A percentile compares a stretch with the other conserved stretches of the same genome.
These are phyloP conservation scores for Betta splendens DNA, from an alignment of 2,797 vertebrate species.

Conservation along the genomic window DNA sequence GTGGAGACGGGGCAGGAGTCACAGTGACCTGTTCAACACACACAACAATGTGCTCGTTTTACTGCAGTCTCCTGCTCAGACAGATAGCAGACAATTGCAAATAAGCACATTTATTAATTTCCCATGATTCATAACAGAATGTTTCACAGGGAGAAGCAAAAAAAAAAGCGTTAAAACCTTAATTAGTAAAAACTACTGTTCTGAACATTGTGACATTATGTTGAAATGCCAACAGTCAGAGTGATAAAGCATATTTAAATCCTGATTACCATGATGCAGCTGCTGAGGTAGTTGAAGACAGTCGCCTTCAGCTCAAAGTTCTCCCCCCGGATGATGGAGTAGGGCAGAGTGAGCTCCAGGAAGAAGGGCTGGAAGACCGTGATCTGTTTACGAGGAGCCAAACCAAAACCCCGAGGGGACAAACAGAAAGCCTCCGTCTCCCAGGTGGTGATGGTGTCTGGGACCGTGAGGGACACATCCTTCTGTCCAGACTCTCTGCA, in stretches of 20 bases:
- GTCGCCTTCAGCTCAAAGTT: conserved; percentile 80
- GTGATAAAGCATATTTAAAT: neutral
- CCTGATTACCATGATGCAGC: conserved; percentile 79
- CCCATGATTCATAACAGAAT: too few relatives aligned
- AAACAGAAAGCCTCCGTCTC: conserved; percentile 79
- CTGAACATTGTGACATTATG: too few relatives aligned
- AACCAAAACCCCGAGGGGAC: conserved; percentile 75
- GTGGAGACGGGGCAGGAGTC: conserved; percentile 45
- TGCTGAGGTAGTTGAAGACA: conserved; percentile 76
- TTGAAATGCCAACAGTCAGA: too few relatives aligned
- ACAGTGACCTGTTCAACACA: conserved; percentile 77
- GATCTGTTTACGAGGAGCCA: conserved; percentile 72
- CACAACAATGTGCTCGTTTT: neutral
- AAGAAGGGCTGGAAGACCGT: conserved; percentile 85
- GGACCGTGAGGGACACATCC: conserved; percentile 61
- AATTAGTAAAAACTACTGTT: too few relatives aligned
- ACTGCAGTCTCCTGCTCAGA: too few relatives aligned
- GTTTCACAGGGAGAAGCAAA: too few relatives aligned
- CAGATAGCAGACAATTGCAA: too few relatives aligned
- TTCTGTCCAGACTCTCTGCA: conserved; percentile 67
- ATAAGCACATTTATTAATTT: too few relatives aligned
- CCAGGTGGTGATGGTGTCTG: conserved; percentile 83
- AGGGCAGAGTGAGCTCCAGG: conserved; percentile 81
- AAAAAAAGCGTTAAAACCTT: too few relatives aligned
- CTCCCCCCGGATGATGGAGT: conserved; percentile 85